phyloP scores from a whole-genome alignment of 1,140 invertebrate species.

The Drepana arcuata region DNA sequence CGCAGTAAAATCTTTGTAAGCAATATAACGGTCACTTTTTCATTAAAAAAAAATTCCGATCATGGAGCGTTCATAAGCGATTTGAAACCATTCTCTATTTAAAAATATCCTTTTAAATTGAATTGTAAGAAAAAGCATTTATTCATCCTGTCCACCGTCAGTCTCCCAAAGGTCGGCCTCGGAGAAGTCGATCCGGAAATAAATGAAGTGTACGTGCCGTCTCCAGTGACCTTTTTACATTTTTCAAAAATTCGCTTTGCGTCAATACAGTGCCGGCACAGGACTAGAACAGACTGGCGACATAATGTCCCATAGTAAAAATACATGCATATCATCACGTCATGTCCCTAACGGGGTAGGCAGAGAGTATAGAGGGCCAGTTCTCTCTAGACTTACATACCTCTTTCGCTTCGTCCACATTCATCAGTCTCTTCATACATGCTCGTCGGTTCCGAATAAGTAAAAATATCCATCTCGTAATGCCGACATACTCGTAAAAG shows the following conservation, averaged over 20 bases:
- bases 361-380: too few relatives aligned
- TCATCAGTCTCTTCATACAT: not conserved
- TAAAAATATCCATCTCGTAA: too few relatives aligned
- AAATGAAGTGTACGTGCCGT: slow-evolving; percentile 59
- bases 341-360: not conserved
- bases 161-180: slow-evolving; percentile 7
- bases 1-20: too few relatives aligned
- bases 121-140: too few relatives aligned
- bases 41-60: too few relatives aligned
- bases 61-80: too few relatives aligned
- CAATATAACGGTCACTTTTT: too few relatives aligned
- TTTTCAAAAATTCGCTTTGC: slow-evolving; percentile 64
- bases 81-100: too few relatives aligned
- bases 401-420: not conserved
- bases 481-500: too few relatives aligned
- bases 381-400: too few relatives aligned
- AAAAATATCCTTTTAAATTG: too few relatives aligned
- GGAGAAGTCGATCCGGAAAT: slow-evolving; percentile 38
- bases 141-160: slow-evolving; percentile 8
- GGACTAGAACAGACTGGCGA: slow-evolving; percentile 1
- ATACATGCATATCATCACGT: not conserved
- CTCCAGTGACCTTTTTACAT: slow-evolving; percentile 60
- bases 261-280: slow-evolving; percentile 40
- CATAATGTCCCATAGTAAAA: not conserved
- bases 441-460: not conserved